phyloP scores from a whole-genome alignment of 2,797 vertebrate species.

The Tapera naevia region DNA sequence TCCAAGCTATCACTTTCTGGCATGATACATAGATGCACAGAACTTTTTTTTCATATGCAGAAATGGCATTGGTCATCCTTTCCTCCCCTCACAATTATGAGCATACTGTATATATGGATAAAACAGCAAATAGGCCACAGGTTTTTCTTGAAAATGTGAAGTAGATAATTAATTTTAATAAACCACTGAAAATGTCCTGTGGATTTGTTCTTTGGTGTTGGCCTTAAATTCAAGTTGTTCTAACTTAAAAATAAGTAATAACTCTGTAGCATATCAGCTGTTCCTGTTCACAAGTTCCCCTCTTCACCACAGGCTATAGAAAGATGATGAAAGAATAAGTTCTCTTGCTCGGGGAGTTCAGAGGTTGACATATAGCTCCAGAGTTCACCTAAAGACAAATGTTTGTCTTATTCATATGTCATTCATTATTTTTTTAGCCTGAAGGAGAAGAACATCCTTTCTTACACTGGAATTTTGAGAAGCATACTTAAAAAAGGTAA shows the following conservation, averaged over 20 bases:
- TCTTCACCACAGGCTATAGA: neutral
- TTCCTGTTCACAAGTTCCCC: neutral
- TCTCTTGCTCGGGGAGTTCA: slow-evolving; percentile 5
- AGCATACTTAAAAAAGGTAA: neutral
- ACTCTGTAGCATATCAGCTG: neutral
- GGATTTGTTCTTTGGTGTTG: neutral
- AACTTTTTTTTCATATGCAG: neutral
- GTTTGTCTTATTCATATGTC: slow-evolving; percentile 15
- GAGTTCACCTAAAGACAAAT: slow-evolving; percentile 39
- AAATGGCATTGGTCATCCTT: neutral
- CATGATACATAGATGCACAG: neutral
- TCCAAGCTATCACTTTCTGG: neutral
- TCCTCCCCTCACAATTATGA: neutral
- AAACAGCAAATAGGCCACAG: neutral
- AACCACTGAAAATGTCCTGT: neutral
- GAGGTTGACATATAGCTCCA: neutral
- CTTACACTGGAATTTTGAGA: neutral
- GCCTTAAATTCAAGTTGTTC: neutral
- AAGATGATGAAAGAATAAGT: slow-evolving; percentile 10
- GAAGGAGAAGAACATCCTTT: neutral
- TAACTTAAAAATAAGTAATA: neutral
- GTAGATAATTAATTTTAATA: neutral
- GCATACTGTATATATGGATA: neutral
- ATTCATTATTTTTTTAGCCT: slow-evolving; percentile 37
- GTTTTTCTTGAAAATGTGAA: neutral